phyloP scores from a whole-genome alignment of 2,888 invertebrate species.

The Tenthredo livida region DNA sequence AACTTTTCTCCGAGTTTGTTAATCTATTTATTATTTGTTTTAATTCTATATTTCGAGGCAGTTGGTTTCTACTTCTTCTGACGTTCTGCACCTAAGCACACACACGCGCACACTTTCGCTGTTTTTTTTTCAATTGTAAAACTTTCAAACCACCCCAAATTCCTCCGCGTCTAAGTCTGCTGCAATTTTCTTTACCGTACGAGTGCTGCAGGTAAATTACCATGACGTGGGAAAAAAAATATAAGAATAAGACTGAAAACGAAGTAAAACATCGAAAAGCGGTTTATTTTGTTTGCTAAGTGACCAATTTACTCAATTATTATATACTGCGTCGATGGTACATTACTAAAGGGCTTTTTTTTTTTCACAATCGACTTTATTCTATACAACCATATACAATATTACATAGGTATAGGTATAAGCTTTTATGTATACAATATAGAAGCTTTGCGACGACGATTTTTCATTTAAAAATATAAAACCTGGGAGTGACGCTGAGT shows the following conservation, averaged over 20 bases:
- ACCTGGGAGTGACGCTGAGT: constrained; percentile 3
- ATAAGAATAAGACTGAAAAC: neutral
- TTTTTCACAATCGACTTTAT: neutral
- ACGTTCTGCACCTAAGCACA: too few relatives aligned
- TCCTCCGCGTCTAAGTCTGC: neutral
- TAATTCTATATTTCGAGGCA: neutral
- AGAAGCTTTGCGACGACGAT: neutral
- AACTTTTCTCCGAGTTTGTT: neutral
- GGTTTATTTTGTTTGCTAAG: neutral
- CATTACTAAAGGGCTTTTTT: neutral
- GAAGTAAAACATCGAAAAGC: neutral
- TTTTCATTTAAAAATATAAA: neutral
- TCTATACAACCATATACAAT: too few relatives aligned
- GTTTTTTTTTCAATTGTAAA: neutral
- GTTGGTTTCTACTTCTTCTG: neutral
- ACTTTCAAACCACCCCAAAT: neutral
- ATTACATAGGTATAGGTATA: too few relatives aligned
- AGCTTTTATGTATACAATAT: neutral
- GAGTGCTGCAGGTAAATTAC: neutral
- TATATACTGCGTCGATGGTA: too few relatives aligned
- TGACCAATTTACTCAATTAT: neutral
- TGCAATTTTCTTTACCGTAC: neutral
- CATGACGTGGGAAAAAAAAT: neutral
- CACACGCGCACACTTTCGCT: too few relatives aligned
- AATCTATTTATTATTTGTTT: constrained; percentile 1